phyloP scores from a whole-genome alignment of 2,888 invertebrate genomes.

The Hyppa rectilinea region DNA sequence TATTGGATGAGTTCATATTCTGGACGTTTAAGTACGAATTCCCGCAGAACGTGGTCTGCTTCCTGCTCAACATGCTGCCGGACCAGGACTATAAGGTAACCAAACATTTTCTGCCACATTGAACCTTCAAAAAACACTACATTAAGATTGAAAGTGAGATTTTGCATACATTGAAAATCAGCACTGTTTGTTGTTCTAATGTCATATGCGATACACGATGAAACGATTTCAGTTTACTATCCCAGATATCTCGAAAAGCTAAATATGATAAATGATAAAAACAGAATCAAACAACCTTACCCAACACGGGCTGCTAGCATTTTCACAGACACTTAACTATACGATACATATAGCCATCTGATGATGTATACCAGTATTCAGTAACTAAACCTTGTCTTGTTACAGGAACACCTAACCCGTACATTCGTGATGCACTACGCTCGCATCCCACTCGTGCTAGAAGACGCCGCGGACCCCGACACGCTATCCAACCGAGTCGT shows the following conservation, averaged over 20 bases:
- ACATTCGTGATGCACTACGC: slow-evolving; percentile 99
- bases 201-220: no score
- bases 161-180: no score
- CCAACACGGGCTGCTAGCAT: no score
- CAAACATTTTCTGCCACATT: neutral
- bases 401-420: slow-evolving; percentile 96
- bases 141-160: neutral
- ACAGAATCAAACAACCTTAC: no score
- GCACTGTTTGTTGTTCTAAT: no score
- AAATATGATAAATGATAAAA: no score
- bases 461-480: slow-evolving; percentile 96
- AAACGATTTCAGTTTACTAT: no score
- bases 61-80: slow-evolving; percentile 98
- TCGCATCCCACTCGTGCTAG: slow-evolving; percentile 97
- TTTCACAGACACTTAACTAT: no score
- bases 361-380: no score
- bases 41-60: slow-evolving; percentile 98
- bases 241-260: no score
- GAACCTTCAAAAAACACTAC: neutral
- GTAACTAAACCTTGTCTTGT: neutral
- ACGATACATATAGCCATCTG: no score
- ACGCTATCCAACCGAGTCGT: slow-evolving; percentile 98
- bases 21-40: slow-evolving; percentile 99
- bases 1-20: slow-evolving; percentile 98
- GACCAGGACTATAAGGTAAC: slow-evolving; percentile 97